phyloP scores from a whole-genome alignment of 2,113 vertebrate species.

The Oceanites oceanicus region DNA sequence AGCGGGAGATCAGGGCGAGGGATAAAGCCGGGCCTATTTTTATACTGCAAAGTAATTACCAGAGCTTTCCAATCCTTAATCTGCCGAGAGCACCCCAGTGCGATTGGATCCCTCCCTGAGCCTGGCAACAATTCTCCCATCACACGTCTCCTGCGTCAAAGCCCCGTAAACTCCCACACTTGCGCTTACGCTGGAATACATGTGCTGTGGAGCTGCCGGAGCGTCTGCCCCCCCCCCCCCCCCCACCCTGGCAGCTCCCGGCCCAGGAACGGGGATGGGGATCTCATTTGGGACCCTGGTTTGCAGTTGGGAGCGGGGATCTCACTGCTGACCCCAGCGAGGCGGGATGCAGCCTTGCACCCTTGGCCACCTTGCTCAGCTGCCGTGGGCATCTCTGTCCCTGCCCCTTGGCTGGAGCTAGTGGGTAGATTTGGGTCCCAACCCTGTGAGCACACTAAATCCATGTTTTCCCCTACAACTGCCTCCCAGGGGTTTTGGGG shows the following conservation, averaged over 20 bases:
- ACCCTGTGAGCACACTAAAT: neutral
- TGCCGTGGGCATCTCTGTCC: neutral
- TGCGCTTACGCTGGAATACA: neutral
- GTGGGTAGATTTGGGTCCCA: neutral
- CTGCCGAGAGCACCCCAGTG: neutral
- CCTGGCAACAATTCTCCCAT: constrained; percentile 45
- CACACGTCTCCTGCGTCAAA: constrained; percentile 58
- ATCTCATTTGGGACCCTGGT: neutral
- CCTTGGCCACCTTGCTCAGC: neutral
- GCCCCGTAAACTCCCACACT: constrained; percentile 26
- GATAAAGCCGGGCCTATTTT: constrained; percentile 58
- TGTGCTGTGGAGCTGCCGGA: neutral
- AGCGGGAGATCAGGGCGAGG: neutral
- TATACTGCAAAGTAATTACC: constrained; percentile 63
- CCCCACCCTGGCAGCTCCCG: neutral
- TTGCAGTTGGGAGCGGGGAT: neutral
- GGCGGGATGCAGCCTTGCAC: neutral
- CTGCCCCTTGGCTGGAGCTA: neutral
- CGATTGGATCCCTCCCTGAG: constrained; percentile 41
- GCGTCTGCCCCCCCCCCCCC: neutral
- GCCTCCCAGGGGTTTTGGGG: neutral
- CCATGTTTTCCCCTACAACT: neutral
- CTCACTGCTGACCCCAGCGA: fast-evolving
- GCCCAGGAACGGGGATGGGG: neutral
- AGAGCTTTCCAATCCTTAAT: constrained; percentile 60